phyloP scores from a whole-genome alignment of 2,113 vertebrate species.

The Semicossyphus pulcher region DNA sequence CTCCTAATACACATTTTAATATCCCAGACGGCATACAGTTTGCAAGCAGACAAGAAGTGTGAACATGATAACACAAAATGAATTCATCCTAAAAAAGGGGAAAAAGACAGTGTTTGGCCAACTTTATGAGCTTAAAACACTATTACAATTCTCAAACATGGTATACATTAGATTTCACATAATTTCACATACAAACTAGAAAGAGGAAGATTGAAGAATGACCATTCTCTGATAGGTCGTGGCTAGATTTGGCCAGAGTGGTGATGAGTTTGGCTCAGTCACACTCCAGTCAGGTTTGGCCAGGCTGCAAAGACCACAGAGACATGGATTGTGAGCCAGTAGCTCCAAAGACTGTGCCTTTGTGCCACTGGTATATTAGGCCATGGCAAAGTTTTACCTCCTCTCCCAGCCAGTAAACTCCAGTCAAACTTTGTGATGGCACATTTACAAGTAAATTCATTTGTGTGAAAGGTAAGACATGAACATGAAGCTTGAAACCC shows the following conservation, averaged over 20 bases:
- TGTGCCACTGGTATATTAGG: constrained; percentile 53
- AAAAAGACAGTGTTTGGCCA: not conserved
- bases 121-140: no score
- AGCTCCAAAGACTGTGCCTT: constrained; percentile 53
- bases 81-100: not conserved
- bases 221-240: not conserved
- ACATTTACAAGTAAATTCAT: constrained; percentile 37
- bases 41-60: not conserved
- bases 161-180: not conserved
- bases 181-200: not conserved
- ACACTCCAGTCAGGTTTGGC: constrained; percentile 60
- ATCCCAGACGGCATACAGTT: not conserved
- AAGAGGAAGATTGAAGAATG: not conserved
- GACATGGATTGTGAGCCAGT: constrained; percentile 50
- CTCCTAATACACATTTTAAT: not conserved
- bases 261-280: constrained; percentile 50
- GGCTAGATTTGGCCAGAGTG: constrained; percentile 38
- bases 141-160: no score
- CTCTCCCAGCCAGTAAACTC: constrained; percentile 59
- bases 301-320: constrained; percentile 58
- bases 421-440: constrained; percentile 61
- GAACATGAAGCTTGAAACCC: constrained; percentile 18
- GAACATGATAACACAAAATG: not conserved
- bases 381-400: constrained; percentile 56
- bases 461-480: constrained; percentile 13